Base-by-base conservation (phyloP, 2,113 vertebrate species). In the Bubalus kerabau region DNA sequence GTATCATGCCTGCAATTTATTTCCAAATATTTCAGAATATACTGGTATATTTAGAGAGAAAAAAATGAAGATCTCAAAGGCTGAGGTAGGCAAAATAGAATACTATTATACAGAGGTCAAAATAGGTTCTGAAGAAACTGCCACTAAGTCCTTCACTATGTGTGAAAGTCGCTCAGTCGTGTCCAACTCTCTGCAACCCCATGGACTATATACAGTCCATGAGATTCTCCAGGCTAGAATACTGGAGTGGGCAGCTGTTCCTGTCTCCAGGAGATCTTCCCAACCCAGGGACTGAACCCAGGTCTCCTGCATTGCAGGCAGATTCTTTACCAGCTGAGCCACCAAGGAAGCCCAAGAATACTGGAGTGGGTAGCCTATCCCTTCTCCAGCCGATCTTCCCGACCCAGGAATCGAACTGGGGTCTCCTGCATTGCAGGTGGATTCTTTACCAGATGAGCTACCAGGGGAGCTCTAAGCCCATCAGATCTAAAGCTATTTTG, bases 341-440 rank as follows among this genome's bases (percentile, higher is more conserved):
- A 36, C 67, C n/a, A 23, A 11, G n/a, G n/a, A 71, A 71, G n/a
- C n/a, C n/a, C n/a, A 71, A 71, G 67, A 36, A 71, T 12, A 11
- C n/a, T 36, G n/a, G 67, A 71, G 67, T 71, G 10, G 67, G n/a
- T 12, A 67, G 67, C n/a, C 19, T 36, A 36, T 2, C n/a, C n/a
- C n/a, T 71, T 36, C n/a, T 36, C 67, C 9, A 71, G 67, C 5
- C 0, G n/a, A 71, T 23, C 67, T 71, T 71, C n/a, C 5, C 0
- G 1, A 71, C 17, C n/a, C n/a, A 71, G n/a, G n/a, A 23, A 40
- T 23, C 1, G 0, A 74, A 74, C 67, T 1, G 0, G 36, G 11
- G 21, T 74, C 36, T 74, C 67, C 19, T 24, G 67, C 67, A 74
- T 13, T 74, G 67, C 67, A 74, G n/a, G 1, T 5, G 0, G 67